phyloP scores from a whole-genome alignment of 2,888 invertebrate genomes.

The Phyto melanocephala region DNA sequence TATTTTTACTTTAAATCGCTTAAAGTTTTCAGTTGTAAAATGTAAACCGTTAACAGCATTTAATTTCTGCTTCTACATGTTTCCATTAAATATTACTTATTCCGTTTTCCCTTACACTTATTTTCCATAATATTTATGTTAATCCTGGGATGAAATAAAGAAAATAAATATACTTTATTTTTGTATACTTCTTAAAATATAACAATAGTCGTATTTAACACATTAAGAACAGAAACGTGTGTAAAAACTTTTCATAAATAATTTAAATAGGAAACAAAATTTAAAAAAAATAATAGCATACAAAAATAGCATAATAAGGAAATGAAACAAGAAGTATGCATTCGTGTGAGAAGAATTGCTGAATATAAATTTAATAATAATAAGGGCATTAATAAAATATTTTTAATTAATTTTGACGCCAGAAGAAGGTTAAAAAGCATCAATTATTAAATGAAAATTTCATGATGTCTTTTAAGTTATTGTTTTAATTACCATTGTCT shows the following conservation, averaged over 20 bases:
- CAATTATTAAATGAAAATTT: slow-evolving; percentile 9
- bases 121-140: slow-evolving; percentile 42
- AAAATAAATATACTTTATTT: neutral
- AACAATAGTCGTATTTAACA: slow-evolving; percentile 3
- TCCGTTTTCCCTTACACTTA: slow-evolving; percentile 9
- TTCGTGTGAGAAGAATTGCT: neutral
- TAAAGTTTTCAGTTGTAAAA: slow-evolving; percentile 15
- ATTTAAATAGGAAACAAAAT: neutral
- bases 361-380: slow-evolving; percentile 5
- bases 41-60: slow-evolving; percentile 18
- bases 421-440: neutral
- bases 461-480: neutral
- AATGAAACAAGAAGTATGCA: neutral
- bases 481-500: neutral
- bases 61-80: slow-evolving; percentile 8
- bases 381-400: slow-evolving; percentile 18
- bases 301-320: neutral
- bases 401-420: slow-evolving; percentile 46
- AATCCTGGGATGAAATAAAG: slow-evolving; percentile 22
- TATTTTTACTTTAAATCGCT: neutral
- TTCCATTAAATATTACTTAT: slow-evolving; percentile 7
- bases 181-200: neutral
- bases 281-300: neutral
- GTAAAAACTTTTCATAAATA: slow-evolving; percentile 50
- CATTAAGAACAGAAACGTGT: neutral